Percentiles rank a stretch among this genome's conserved stretches.
Conservation (phyloP, 2,888 invertebrate genomes). For the Pristionchus japonicus region DNA sequence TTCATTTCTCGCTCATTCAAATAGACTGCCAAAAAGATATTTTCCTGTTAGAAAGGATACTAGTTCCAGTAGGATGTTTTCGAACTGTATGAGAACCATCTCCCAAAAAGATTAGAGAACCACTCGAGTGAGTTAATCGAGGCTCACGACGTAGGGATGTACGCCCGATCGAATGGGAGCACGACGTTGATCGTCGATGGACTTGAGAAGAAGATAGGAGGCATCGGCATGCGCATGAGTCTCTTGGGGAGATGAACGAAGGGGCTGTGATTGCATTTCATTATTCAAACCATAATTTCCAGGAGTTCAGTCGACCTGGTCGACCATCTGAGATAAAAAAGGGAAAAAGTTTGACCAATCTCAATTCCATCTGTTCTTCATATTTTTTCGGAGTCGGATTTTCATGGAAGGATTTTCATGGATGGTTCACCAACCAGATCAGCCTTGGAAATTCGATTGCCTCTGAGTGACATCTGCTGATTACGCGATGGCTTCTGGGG, state of each 20-base stretch:
- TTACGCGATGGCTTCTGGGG: constrained; percentile 53
- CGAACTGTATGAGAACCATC: too few relatives aligned
- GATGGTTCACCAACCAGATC: constrained; percentile 52
- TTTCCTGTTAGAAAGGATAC: too few relatives aligned
- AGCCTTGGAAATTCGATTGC: constrained; percentile 53
- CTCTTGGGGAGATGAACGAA: neutral
- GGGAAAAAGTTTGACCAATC: too few relatives aligned
- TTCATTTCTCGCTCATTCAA: too few relatives aligned
- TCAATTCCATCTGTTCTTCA: too few relatives aligned
- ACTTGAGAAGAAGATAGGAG: constrained; percentile 36
- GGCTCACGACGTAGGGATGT: constrained; percentile 65
- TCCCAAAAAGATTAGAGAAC: neutral
- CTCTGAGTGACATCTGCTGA: constrained; percentile 40
- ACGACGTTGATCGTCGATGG: constrained; percentile 51
- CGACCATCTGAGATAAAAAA: too few relatives aligned
- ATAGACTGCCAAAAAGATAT: too few relatives aligned
- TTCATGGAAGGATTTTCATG: neutral
- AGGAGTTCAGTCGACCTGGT: too few relatives aligned
- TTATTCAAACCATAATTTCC: too few relatives aligned
- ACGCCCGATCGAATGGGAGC: constrained; percentile 58
- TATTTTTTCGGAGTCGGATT: too few relatives aligned
- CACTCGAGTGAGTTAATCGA: constrained; percentile 51
- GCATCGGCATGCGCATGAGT: constrained; percentile 18
- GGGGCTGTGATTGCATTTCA: constrained; percentile 22
- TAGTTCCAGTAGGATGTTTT: too few relatives aligned